Conservation (phyloP, 2,888 invertebrate genomes). For the Malachius bipustulatus region DNA sequence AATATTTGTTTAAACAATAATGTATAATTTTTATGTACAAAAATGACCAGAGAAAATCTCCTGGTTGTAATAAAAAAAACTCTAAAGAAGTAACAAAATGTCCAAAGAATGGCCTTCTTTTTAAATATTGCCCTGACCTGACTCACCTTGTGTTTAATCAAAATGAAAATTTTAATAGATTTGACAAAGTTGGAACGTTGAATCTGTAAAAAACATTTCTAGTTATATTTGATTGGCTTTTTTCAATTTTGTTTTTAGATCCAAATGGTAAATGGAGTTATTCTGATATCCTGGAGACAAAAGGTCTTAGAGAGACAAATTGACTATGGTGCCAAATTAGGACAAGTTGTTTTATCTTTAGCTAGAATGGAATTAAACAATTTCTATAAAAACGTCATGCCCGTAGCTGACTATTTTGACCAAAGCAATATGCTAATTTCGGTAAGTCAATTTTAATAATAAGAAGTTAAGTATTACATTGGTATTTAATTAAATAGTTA, state of each 20-base stretch:
- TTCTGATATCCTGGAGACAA: slow-evolving; percentile 79
- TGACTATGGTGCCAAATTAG: slow-evolving; percentile 79
- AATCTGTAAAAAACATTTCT: too few species aligned
- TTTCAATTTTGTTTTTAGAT: slow-evolving; percentile 46
- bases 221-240: background rate
- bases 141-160: too few species aligned
- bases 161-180: too few species aligned
- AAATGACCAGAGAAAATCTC: too few species aligned
- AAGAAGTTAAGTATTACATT: background rate
- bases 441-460: slow-evolving; percentile 38
- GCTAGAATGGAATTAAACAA: slow-evolving; percentile 81
- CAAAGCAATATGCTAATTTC: slow-evolving; percentile 67
- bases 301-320: slow-evolving; percentile 78
- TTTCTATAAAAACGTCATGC: slow-evolving; percentile 81
- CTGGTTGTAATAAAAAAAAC: too few species aligned
- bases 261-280: slow-evolving; percentile 75
- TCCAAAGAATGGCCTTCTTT: too few species aligned
- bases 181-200: too few species aligned
- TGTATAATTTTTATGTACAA: too few species aligned
- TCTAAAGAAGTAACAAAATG: too few species aligned
- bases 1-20: too few species aligned
- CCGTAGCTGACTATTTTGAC: slow-evolving; percentile 83
- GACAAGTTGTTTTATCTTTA: slow-evolving; percentile 70
- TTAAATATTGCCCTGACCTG: too few species aligned
- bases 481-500: too few species aligned